Conservation (phyloP, 64 coral and sea anemone species). For the Actinia equina region DNA sequence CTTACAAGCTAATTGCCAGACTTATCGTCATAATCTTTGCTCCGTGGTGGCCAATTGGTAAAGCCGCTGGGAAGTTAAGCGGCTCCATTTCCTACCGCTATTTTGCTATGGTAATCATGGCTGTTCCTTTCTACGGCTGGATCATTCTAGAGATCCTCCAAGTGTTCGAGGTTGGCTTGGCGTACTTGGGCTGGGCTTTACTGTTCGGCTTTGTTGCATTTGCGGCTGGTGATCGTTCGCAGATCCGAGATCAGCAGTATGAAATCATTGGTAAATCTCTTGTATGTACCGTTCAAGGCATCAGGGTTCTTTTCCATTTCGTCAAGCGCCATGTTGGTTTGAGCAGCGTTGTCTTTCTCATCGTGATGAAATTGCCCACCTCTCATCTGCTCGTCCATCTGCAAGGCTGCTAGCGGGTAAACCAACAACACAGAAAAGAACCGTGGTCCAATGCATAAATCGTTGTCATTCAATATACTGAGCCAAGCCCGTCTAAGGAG, state of each 20-base stretch:
- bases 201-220: constrained; percentile 20
- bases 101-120: not conserved
- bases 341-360: not conserved
- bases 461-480: too few species aligned
- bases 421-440: constrained; percentile 11
- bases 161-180: constrained; percentile 20
- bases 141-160: constrained; percentile 24
- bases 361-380: not conserved
- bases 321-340: not conserved
- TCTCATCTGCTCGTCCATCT: constrained; percentile 29
- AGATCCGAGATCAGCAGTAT: constrained; percentile 13
- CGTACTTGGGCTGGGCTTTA: constrained; percentile 44
- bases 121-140: constrained; percentile 35
- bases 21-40: constrained; percentile 20
- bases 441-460: too few species aligned
- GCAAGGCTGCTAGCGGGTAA: constrained; percentile 12
- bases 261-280: constrained; percentile 16
- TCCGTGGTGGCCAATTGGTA: constrained; percentile 48
- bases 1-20: not conserved
- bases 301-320: not conserved
- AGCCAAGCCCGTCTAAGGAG: too few species aligned
- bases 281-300: not conserved
- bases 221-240: not conserved
- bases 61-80: constrained; percentile 4
- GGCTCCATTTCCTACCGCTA: not conserved